Percentiles rank a stretch among this genome's conserved stretches.
These are phyloP conservation scores for Vidua chalybeata DNA, from an alignment of 2,113 vertebrate species.

Conservation along the genomic window DNA sequence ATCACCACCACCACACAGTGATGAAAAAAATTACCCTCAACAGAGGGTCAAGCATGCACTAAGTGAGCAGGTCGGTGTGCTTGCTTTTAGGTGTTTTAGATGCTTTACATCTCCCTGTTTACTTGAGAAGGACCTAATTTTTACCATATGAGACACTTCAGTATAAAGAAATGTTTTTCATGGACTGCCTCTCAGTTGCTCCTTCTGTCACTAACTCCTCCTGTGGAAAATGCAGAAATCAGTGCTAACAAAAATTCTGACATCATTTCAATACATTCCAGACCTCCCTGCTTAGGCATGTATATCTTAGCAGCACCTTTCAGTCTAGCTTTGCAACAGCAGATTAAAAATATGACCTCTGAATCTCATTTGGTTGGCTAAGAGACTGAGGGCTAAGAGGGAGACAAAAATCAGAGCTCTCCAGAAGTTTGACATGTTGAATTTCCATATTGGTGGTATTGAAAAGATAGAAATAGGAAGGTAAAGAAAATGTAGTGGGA, in stretches of 20 bases:
- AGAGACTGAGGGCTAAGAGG: neutral
- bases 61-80: neutral
- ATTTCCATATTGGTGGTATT: neutral
- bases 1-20: fast-evolving
- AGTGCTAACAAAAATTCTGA: neutral
- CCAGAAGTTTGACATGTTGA: neutral
- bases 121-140: neutral
- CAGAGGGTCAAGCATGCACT: neutral
- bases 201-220: neutral
- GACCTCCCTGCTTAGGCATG: neutral
- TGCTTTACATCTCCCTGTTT: neutral
- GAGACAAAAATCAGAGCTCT: neutral
- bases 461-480: neutral
- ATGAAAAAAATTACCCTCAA: neutral
- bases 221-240: neutral
- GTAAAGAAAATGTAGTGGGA: neutral
- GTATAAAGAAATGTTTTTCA: neutral
- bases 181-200: neutral
- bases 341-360: neutral
- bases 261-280: neutral
- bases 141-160: neutral
- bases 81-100: neutral
- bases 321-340: neutral
- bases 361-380: neutral
- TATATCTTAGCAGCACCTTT: neutral